Evolutionary conservation across 2,113 vertebrate genomes (phyloP).

Genomic region (Hippotragus niger): DNA sequence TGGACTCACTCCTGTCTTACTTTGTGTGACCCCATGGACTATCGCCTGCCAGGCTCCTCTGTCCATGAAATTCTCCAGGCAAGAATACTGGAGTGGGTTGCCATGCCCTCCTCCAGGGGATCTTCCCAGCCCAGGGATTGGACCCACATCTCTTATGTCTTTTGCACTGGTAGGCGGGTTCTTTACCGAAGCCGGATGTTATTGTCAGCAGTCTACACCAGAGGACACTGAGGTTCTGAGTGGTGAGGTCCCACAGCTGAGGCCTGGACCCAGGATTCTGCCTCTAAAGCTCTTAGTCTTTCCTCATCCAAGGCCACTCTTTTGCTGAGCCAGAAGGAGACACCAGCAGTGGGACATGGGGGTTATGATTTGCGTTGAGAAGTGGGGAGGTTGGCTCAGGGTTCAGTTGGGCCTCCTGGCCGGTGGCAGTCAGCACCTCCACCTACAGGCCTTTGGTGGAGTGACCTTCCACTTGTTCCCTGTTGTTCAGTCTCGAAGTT

Average conservation of each 20-base stretch:
- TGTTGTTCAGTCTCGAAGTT: background rate
- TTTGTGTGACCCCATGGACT: background rate
- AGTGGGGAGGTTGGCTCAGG: background rate
- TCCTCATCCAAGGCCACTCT: background rate
- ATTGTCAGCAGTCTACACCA: background rate
- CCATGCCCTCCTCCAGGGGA: background rate
- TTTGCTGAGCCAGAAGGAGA: background rate
- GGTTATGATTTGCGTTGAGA: background rate
- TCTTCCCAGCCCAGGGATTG: background rate
- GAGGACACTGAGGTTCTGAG: background rate
- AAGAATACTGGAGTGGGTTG: background rate
- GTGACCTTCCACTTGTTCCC: background rate
- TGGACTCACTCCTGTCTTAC: background rate
- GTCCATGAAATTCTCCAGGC: background rate
- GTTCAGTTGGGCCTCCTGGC: background rate
- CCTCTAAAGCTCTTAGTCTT: background rate
- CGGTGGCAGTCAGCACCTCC: background rate
- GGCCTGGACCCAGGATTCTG: background rate
- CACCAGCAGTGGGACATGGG: too few species aligned
- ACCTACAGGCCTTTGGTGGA: background rate
- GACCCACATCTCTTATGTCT: background rate
- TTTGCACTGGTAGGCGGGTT: background rate
- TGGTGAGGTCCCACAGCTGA: background rate
- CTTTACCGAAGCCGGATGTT: background rate
- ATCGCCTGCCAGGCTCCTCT: background rate